Conservation (phyloP, 2,888 invertebrate genomes). For the Drosophila prostipennis region DNA sequence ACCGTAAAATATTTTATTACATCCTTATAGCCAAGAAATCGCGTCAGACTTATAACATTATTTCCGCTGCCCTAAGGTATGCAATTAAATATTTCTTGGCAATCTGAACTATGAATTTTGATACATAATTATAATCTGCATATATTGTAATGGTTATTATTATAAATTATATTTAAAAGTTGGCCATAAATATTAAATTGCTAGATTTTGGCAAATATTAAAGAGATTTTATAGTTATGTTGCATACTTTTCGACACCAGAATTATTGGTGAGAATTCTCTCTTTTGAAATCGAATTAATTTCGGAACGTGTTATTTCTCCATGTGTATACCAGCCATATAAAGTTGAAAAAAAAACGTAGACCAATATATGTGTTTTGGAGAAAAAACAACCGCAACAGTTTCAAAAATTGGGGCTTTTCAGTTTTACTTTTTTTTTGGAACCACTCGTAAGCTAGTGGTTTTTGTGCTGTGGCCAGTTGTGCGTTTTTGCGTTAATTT, state of each 20-base stretch:
- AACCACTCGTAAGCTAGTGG: constrained; percentile 34
- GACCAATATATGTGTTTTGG: constrained; percentile 8
- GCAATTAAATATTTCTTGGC: neutral
- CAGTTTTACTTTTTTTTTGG: constrained; percentile 1
- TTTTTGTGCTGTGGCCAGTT: constrained; percentile 51
- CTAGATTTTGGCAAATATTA: no score
- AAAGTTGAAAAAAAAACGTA: constrained; percentile 2
- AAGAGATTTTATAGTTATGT: no score
- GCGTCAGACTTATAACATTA: neutral
- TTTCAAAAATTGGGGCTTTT: constrained; percentile 16
- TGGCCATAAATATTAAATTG: no score
- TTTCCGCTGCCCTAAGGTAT: neutral
- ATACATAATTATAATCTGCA: no score
- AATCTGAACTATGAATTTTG: neutral
- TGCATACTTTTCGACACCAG: no score
- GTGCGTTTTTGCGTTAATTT: constrained; percentile 67
- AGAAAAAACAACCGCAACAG: constrained; percentile 19
- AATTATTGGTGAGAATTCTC: no score
- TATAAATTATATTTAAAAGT: no score
- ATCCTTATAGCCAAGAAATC: no score
- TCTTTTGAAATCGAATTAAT: neutral
- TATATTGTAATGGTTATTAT: no score
- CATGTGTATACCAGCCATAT: constrained; percentile 2
- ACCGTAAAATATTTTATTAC: neutral
- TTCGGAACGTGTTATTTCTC: constrained; percentile 8